Evolutionary conservation across 2,888 invertebrate genomes (phyloP).

Genomic region (Drosophila differens): DNA sequence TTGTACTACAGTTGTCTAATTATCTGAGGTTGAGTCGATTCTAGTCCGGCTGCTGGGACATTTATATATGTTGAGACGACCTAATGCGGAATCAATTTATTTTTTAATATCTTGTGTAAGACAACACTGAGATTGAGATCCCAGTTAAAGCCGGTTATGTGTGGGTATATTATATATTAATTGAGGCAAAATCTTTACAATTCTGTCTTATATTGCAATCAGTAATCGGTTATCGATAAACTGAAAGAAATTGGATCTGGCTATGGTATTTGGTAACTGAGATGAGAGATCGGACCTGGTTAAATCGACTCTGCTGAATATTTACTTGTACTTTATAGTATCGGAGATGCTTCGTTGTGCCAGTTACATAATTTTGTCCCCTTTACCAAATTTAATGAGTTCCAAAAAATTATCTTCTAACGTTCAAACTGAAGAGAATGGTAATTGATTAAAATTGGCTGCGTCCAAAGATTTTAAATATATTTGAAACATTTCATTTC

Average conservation of each 20-base stretch:
- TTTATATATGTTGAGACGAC: not conserved
- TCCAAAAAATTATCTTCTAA: rapidly evolving
- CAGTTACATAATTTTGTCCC: not conserved
- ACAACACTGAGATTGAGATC: not conserved
- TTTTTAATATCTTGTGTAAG: not conserved
- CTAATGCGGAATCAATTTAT: not conserved
- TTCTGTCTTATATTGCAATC: not conserved
- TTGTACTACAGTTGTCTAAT: not conserved
- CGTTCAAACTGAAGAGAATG: not conserved
- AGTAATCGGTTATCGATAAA: not conserved
- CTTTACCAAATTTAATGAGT: not conserved
- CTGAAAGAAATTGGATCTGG: not conserved
- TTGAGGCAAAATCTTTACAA: not conserved
- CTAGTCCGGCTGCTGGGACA: rapidly evolving
- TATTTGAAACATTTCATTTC: not conserved
- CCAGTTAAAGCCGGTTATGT: not conserved
- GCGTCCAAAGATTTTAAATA: too few species aligned
- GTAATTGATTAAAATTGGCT: not conserved
- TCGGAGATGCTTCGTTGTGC: not conserved
- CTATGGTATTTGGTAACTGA: too few species aligned
- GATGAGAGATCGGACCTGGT: too few species aligned
- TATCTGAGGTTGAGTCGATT: too few species aligned
- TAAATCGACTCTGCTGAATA: not conserved
- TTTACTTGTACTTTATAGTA: not conserved
- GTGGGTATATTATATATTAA: not conserved